Base-by-base conservation (phyloP, 2,113 vertebrate genomes). In the Hippocampus zosterae region DNA sequence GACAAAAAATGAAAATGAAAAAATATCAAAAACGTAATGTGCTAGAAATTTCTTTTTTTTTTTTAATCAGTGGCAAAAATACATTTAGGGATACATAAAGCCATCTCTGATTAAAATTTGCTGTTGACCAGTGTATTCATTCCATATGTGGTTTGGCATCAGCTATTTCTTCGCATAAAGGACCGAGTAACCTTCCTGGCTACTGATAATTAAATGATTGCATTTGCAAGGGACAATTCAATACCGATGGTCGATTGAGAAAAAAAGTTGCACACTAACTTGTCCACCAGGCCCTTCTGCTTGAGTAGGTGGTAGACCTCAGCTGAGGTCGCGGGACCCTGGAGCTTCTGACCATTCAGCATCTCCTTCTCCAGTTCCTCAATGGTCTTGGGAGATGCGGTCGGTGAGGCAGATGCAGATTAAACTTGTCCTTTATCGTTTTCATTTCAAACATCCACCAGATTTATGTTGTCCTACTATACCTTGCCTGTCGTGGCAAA, bases 291-390 rank as follows among this genome's bases (percentile, higher is more conserved):
- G 8, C 94, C 92, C 87, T 96, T 98, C 88, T 84, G 90, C 69
- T 94, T 90, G 23, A 99, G 94, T 87, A 98, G 96, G 76, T 75
- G 90, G 72, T 96, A 85, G 21, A 98, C 92, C 81, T 98, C 96
- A 10, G 92, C 93, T 33, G 97, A 93, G 0, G 97, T 98, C 7
- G 90, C 94, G 46, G 97, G 97, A 79, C 97, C 97, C 89, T 98
- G 97, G 56, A 99, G 92, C 89, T 98, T 99, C 92, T 99, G 97
- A 71, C 97, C 97, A 0, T 98, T 96, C 81, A 99, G 86, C 95
- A 99, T 92, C 84, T 98, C 96, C 76, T 94, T 94, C 88, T 99
- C 97, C 87, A 99, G 88, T 76, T 96, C 93, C 81, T 96, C 95
- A 0, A 98, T 94, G 71, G 95, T 91, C 97, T 99, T 11, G n/a